Conservation (phyloP, 2,888 invertebrate species). For the Trachelus stipa region DNA sequence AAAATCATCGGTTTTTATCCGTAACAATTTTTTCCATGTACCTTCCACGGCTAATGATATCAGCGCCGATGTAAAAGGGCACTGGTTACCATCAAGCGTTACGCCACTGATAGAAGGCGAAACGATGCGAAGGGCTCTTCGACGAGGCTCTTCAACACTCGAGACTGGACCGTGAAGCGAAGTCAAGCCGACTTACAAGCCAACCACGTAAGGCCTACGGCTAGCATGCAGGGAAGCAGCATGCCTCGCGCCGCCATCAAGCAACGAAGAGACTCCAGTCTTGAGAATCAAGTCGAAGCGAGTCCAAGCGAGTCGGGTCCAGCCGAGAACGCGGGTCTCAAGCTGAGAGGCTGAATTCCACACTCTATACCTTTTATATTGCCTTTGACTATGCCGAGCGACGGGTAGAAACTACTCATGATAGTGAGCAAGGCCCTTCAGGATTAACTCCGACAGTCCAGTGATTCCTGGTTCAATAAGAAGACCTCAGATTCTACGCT, state of each 20-base stretch:
- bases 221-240: conserved; percentile 59
- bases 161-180: conserved; percentile 6
- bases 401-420: conserved; percentile 51
- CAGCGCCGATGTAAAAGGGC: neutral
- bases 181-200: conserved; percentile 9
- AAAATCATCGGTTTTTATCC: neutral
- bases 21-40: neutral
- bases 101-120: conserved; percentile 4
- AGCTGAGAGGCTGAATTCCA: conserved; percentile 62
- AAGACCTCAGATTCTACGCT: neutral
- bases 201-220: conserved; percentile 52
- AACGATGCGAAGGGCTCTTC: conserved; percentile 7
- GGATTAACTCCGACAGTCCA: neutral
- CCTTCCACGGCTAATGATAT: neutral
- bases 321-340: conserved; percentile 49
- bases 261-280: conserved; percentile 20
- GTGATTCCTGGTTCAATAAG: neutral
- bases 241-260: conserved; percentile 33
- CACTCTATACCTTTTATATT: conserved; percentile 59
- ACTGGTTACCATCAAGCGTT: neutral
- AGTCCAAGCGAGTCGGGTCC: conserved; percentile 35
- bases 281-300: conserved; percentile 45
- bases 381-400: conserved; percentile 56
- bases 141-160: conserved; percentile 3
- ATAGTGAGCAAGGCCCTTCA: conserved; percentile 18